phyloP scores from a whole-genome alignment of 2,888 invertebrate genomes.

The Campopleginae sp. region DNA sequence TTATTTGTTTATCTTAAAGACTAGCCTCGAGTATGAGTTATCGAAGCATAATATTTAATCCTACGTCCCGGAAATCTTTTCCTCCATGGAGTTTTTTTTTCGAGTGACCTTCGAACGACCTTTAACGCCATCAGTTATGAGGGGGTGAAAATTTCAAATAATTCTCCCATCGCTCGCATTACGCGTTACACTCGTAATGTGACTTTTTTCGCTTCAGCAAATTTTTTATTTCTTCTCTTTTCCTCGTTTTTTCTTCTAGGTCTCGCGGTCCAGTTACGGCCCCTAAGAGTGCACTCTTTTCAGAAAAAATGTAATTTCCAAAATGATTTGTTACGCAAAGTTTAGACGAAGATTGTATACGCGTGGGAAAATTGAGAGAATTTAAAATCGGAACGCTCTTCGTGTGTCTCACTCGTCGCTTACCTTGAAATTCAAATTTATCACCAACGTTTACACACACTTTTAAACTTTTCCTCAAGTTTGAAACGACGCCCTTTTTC shows the following conservation, averaged over 20 bases:
- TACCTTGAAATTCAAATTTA: not conserved
- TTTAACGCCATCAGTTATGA: not conserved
- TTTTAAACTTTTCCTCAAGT: not conserved
- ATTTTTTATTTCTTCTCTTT: not conserved
- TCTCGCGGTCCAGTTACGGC: too few species aligned
- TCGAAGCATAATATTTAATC: not conserved
- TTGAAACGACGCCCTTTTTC: not conserved
- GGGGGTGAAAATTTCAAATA: not conserved
- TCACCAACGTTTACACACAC: not conserved
- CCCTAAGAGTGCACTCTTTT: not conserved
- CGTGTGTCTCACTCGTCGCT: not conserved
- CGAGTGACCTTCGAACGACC: slow-evolving; percentile 22
- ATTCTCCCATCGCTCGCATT: not conserved
- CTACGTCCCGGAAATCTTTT: not conserved
- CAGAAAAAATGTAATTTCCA: not conserved
- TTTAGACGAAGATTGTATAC: not conserved
- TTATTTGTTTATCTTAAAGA: slow-evolving; percentile 30
- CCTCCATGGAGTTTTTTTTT: not conserved
- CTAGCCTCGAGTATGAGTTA: slow-evolving; percentile 1
- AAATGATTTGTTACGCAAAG: not conserved
- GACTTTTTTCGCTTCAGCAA: not conserved
- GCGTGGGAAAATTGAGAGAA: not conserved
- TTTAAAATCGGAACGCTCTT: not conserved
- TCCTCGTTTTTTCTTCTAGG: not conserved
- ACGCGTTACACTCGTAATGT: not conserved